Base-by-base conservation (phyloP, 2,797 vertebrate species). In the Coranthus polyacanthus region DNA sequence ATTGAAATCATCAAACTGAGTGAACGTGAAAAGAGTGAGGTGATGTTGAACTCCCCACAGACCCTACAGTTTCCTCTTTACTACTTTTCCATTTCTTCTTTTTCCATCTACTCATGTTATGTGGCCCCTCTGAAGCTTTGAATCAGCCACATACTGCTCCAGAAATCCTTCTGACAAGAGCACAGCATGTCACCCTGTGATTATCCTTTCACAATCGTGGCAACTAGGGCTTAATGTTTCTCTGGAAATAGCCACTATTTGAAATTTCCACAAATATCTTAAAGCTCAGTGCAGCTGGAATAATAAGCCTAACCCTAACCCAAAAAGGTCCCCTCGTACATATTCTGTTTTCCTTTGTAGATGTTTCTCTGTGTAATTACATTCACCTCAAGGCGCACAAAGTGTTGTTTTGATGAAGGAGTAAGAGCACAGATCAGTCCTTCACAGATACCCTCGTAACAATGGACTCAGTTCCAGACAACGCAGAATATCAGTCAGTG, bases 201-300 rank as follows among this genome's bases (percentile, higher is more conserved):
- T 86, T 85, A 88, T 84, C 72, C 65, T 68, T 71, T 82, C 80
- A 69, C 12, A 20, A 63, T 74, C 68, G 75, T 72, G 56, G 55
- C 54, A 83, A 68, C 75, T 42, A 53, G 32, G 29, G 64, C 60
- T 38, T 66, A 44, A 45, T 60, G 50, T 45, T 61, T 46, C 38
- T 39, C 56, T 41, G 11, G 47, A 65, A 84, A 86, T 75, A 76
- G 54, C 53, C 32, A 55, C 73, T 13, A 61, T 75, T 79, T 68
- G 12, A 79, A 46, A 75, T 59, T 41, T 80, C 68, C 68, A 76
- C 60, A 83, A 72, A 84, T 80, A 72, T 68, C 44, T 50, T 50
- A 17, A n/a, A 34, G 44, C 51, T 71, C 52, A 26, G 54, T 46
- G 29, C 51, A 41, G 56, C 45, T 46, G 38, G 51, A 58, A 53